phyloP scores from a whole-genome alignment of 2,888 invertebrate species.

The Sarcophaga carnaria region DNA sequence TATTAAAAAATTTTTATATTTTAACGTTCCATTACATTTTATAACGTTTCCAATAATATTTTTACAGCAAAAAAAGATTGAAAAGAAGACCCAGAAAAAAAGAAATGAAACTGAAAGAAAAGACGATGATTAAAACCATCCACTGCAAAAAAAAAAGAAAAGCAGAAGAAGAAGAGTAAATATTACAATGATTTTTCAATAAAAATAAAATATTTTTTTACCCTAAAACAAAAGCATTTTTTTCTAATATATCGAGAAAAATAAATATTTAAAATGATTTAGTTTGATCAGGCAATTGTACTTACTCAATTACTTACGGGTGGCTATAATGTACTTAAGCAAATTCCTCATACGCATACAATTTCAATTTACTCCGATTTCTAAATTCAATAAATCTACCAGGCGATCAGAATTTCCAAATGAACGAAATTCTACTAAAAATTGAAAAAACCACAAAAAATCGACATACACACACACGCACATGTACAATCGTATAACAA shows the following conservation, averaged over 20 bases:
- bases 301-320: too few relatives aligned
- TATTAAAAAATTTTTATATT: conserved; percentile 10
- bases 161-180: conserved; percentile 38
- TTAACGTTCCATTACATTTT: conserved; percentile 49
- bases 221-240: conserved; percentile 37
- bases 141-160: conserved; percentile 27
- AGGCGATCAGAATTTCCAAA: too few relatives aligned
- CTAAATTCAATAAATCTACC: too few relatives aligned
- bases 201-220: conserved; percentile 63
- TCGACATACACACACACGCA: too few relatives aligned
- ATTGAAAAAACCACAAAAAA: too few relatives aligned
- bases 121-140: conserved; percentile 49
- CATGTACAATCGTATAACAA: too few relatives aligned
- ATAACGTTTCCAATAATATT: conserved; percentile 58
- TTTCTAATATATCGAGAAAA: conserved; percentile 21
- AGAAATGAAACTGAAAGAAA: conserved; percentile 22
- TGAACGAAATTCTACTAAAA: too few relatives aligned
- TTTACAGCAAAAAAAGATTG: conserved; percentile 34
- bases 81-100: conserved; percentile 35
- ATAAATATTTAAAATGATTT: too few relatives aligned
- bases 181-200: conserved; percentile 46
- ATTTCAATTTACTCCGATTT: too few relatives aligned
- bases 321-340: too few relatives aligned
- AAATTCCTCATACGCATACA: too few relatives aligned
- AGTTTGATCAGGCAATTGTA: too few relatives aligned